These are phyloP conservation scores for Ptychobarbus kaznakovi DNA, from an alignment of 2,797 vertebrate species.

Conservation along the genomic window DNA sequence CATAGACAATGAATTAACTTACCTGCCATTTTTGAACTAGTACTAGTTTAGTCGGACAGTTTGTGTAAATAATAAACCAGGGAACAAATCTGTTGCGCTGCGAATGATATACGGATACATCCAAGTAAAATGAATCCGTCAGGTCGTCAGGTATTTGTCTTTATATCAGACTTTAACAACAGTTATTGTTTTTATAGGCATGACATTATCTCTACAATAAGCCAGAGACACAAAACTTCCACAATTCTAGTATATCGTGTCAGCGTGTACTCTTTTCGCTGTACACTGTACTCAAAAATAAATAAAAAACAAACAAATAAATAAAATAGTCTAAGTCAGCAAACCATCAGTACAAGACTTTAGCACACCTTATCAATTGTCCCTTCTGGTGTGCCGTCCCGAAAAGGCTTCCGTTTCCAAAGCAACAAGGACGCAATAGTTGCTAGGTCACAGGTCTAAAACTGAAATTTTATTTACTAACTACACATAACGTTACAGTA, in stretches of 20 bases:
- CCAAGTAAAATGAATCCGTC: not conserved
- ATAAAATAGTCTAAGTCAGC: not conserved
- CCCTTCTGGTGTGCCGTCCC: slow-evolving; percentile 13
- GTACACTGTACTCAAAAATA: not conserved
- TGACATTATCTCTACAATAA: not conserved
- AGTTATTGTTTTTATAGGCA: not conserved
- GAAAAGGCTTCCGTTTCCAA: slow-evolving; percentile 6
- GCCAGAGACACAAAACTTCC: not conserved
- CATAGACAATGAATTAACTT: not conserved
- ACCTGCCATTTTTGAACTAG: not conserved
- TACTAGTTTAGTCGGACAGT: not conserved
- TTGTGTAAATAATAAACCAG: not conserved
- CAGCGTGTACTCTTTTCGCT: too few relatives aligned
- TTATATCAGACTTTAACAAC: slow-evolving; percentile 8
- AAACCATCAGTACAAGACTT: not conserved
- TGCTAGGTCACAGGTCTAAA: not conserved
- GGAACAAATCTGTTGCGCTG: not conserved
- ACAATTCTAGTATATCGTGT: not conserved
- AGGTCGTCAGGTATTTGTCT: not conserved
- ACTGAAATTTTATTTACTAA: not conserved
- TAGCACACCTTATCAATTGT: not conserved
- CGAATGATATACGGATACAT: not conserved
- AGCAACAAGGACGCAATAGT: slow-evolving; percentile 13
- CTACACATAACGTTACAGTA: not conserved
- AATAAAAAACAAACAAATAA: not conserved